phyloP scores from a whole-genome alignment of 1,140 invertebrate species.

The Helicoverpa armigera region DNA sequence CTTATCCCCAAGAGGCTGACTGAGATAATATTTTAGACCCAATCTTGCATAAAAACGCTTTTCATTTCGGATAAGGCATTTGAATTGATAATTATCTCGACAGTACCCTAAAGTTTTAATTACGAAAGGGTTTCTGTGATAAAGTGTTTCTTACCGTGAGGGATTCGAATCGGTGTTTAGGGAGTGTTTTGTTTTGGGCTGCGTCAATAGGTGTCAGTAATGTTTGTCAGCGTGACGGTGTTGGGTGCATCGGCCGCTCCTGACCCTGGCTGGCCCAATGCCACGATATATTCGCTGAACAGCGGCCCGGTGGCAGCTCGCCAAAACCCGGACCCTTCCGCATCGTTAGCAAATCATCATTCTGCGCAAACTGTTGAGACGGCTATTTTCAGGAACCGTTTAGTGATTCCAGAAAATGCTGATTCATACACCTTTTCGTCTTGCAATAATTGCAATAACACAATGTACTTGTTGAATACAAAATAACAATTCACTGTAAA shows the following conservation, averaged over 20 bases:
- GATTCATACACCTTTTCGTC: slow-evolving; percentile 31
- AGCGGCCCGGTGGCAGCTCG: slow-evolving; percentile 65
- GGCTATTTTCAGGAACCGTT: slow-evolving; percentile 48
- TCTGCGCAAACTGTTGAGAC: slow-evolving; percentile 56
- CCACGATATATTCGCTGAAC: slow-evolving; percentile 71
- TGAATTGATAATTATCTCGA: slow-evolving; percentile 41
- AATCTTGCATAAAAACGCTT: slow-evolving; percentile 51
- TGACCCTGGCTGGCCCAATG: slow-evolving; percentile 84
- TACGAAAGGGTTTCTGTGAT: slow-evolving; percentile 34
- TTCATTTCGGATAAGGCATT: slow-evolving; percentile 33
- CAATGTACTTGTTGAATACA: neutral
- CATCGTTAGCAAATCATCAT: slow-evolving; percentile 75
- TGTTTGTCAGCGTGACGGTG: slow-evolving; percentile 62
- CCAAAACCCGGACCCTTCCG: slow-evolving; percentile 77
- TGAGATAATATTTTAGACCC: slow-evolving; percentile 65
- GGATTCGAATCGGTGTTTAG: neutral
- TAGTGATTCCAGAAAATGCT: slow-evolving; percentile 45
- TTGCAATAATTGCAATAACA: neutral
- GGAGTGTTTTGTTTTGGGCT: slow-evolving; percentile 22
- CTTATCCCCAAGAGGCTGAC: slow-evolving; percentile 67
- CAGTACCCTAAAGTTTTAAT: slow-evolving; percentile 42
- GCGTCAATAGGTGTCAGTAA: slow-evolving; percentile 27
- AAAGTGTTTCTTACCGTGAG: slow-evolving; percentile 6
- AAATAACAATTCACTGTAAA: neutral
- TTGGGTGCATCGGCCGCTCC: slow-evolving; percentile 80